Percentiles rank a stretch among this genome's conserved stretches.
phyloP scores from a whole-genome alignment of 2,888 invertebrate species.

The Nomada fabriciana region DNA sequence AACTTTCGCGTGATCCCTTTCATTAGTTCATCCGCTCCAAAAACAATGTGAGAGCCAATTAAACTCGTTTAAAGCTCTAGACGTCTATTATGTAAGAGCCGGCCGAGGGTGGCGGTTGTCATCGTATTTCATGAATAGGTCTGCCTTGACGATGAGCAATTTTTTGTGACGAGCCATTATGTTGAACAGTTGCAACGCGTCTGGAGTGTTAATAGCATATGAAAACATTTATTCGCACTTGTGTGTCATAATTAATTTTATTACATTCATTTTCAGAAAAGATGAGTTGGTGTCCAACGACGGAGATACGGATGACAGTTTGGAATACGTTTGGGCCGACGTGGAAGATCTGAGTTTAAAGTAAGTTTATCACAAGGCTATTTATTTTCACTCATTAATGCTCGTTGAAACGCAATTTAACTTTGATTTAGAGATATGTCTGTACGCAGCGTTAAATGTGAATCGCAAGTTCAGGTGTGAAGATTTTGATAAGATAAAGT shows the following conservation, averaged over 20 bases:
- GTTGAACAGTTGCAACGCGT: conserved; percentile 1
- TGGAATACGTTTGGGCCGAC: conserved; percentile 37
- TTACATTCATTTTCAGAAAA: conserved; percentile 19
- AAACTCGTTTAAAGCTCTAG: conserved; percentile 73
- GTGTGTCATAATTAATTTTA: background rate
- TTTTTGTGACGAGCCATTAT: conserved; percentile 50
- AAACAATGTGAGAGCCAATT: conserved; percentile 71
- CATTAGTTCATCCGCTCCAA: conserved; percentile 53
- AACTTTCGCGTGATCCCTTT: conserved; percentile 43
- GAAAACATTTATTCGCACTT: background rate
- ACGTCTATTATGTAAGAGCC: conserved; percentile 72
- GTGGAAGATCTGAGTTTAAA: conserved; percentile 21
- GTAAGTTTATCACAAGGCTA: conserved; percentile 43
- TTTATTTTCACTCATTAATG: background rate
- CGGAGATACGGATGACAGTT: conserved; percentile 10
- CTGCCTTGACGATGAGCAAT: conserved; percentile 33
- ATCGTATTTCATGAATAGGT: conserved; percentile 52
- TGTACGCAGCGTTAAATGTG: background rate
- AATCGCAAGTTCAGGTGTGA: background rate
- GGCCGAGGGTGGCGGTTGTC: conserved; percentile 63
- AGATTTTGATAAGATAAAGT: conserved; percentile 45
- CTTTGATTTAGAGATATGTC: background rate
- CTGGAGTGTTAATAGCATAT: background rate
- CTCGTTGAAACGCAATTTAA: too few species aligned
- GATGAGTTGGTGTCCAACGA: background rate